Percentiles rank a stretch among this genome's conserved stretches.
Conservation (phyloP, 2,113 vertebrate species). For the Ailuropoda melanoleuca region DNA sequence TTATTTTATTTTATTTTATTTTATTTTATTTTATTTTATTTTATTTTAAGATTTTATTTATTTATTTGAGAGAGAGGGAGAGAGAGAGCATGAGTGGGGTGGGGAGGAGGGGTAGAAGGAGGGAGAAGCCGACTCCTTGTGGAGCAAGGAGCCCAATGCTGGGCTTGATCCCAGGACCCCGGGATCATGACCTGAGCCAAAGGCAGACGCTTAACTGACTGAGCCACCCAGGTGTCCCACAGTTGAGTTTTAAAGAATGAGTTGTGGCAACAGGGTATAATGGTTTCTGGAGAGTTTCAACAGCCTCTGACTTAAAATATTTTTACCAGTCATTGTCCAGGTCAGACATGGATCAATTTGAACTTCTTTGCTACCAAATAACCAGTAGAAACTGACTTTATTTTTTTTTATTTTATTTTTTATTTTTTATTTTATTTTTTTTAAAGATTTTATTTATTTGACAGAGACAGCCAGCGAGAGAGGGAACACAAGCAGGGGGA, state of each 20-base stretch:
- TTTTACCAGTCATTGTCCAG: not conserved
- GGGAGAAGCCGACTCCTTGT: not conserved
- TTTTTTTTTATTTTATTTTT: no score
- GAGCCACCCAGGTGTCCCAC: not conserved
- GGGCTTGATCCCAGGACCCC: not conserved
- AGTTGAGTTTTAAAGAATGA: not conserved
- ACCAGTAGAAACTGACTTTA: not conserved
- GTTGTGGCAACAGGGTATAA: not conserved
- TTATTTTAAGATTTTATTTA: not conserved
- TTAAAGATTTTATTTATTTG: no score
- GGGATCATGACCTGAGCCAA: not conserved
- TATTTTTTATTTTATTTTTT: no score
- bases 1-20: not conserved
- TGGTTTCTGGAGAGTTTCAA: not conserved
- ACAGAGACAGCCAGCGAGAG: no score
- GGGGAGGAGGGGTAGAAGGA: no score
- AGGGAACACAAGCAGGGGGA: no score
- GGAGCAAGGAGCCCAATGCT: not conserved
- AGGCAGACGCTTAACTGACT: not conserved
- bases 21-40: not conserved
- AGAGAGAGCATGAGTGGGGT: no score
- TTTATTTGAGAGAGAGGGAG: not conserved
- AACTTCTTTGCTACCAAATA: constrained; percentile 17
- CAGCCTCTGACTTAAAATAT: not conserved
- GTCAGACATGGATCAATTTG: not conserved